These are phyloP conservation scores for Urocyon cinereoargenteus DNA, from an alignment of 2,797 vertebrate species.

Conservation along the genomic window DNA sequence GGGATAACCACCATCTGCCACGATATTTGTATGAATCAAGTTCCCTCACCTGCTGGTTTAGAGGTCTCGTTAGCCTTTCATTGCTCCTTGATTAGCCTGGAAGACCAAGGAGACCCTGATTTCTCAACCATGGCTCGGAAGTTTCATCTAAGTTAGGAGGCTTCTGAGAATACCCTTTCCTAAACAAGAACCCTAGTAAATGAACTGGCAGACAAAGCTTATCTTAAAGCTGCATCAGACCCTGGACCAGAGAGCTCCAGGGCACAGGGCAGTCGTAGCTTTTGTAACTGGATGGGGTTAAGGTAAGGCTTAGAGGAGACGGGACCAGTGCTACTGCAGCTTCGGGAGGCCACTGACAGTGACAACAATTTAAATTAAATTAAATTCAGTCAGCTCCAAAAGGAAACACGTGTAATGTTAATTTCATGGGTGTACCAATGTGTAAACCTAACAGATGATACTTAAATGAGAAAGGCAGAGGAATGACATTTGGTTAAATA, in stretches of 20 bases:
- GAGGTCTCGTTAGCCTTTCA: background rate
- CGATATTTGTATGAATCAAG: rapidly evolving
- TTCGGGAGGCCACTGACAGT: background rate
- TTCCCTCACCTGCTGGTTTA: background rate
- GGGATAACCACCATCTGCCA: no score
- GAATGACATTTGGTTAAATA: slow-evolving; percentile 82
- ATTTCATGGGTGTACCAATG: slow-evolving; percentile 82
- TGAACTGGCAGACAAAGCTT: background rate
- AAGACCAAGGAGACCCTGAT: background rate
- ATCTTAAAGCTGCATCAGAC: background rate
- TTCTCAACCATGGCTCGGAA: background rate
- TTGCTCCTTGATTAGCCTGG: no score
- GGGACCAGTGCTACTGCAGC: background rate
- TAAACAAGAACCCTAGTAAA: background rate
- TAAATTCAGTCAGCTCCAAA: slow-evolving; percentile 66
- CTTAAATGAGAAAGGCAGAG: slow-evolving; percentile 78
- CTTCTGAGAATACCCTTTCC: background rate
- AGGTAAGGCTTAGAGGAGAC: background rate
- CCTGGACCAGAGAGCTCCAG: background rate
- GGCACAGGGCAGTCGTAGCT: background rate
- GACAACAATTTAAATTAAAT: slow-evolving; percentile 70
- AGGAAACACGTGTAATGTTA: slow-evolving; percentile 78
- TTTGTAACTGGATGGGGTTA: background rate
- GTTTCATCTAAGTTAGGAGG: background rate
- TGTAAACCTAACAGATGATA: slow-evolving; percentile 83